Percentiles rank a stretch among this genome's conserved stretches.
Conservation (phyloP, 2,113 vertebrate genomes). For the Corynorhinus townsendii region DNA sequence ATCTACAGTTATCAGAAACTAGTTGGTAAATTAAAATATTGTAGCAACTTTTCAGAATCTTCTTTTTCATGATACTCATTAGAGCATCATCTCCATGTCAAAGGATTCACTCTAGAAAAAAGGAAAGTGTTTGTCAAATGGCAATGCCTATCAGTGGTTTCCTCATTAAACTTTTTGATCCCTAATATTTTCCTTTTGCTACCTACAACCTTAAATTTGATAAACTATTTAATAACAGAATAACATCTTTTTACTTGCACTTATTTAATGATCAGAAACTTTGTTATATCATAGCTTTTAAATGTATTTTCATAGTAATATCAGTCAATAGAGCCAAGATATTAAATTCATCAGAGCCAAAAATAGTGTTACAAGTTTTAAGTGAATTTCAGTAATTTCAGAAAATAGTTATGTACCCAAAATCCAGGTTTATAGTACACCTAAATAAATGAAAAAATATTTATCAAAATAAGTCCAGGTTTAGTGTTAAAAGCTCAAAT, state of each 20-base stretch:
- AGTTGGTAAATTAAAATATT: constrained; percentile 18
- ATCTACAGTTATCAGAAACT: background rate
- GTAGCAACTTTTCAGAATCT: constrained; percentile 21
- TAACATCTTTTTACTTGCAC: constrained; percentile 4
- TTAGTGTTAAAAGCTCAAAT: constrained; percentile 31
- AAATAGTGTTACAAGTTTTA: background rate
- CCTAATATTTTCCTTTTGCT: background rate
- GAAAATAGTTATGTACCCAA: background rate
- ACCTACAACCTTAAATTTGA: constrained; percentile 14
- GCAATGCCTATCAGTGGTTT: background rate
- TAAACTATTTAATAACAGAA: background rate
- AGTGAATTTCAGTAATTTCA: background rate
- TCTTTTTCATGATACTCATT: constrained; percentile 28
- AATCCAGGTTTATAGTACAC: constrained; percentile 1
- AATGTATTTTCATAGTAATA: background rate
- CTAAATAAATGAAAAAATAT: background rate
- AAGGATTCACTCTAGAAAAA: constrained; percentile 40
- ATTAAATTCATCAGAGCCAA: background rate
- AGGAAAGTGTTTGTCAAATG: constrained; percentile 15
- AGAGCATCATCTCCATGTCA: constrained; percentile 1
- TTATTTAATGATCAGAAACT: background rate
- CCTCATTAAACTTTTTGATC: background rate
- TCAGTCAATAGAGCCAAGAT: background rate
- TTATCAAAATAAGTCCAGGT: background rate
- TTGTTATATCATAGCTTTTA: background rate